Conservation (phyloP, 2,113 vertebrate species). For the Dromaius novaehollandiae region DNA sequence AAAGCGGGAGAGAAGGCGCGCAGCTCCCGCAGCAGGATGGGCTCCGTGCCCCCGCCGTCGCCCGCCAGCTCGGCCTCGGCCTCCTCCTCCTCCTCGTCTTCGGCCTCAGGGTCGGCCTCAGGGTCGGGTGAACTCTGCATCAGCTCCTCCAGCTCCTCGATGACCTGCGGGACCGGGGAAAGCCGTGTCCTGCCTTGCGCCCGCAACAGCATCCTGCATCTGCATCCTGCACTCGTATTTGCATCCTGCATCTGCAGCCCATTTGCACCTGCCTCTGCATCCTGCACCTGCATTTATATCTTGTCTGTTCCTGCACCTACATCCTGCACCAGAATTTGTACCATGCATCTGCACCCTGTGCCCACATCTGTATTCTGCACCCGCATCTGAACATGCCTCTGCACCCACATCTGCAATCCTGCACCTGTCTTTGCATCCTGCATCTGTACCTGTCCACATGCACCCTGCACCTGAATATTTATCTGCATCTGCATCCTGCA, state of each 20-base stretch:
- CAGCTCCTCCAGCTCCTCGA: conserved; percentile 66
- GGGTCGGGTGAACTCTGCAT: conserved; percentile 65
- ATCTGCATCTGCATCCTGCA: too few relatives aligned
- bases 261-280: background rate
- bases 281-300: background rate
- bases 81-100: conserved; percentile 50
- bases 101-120: background rate
- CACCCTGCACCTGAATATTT: background rate
- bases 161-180: background rate
- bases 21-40: conserved; percentile 44
- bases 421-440: background rate
- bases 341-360: too few relatives aligned
- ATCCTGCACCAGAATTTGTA: background rate
- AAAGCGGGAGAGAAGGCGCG: conserved; percentile 23
- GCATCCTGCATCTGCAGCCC: background rate
- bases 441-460: background rate
- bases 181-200: background rate
- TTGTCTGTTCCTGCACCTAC: background rate
- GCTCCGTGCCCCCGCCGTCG: background rate
- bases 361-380: too few relatives aligned
- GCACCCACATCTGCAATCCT: too few relatives aligned
- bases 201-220: too few relatives aligned
- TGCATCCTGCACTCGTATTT: background rate
- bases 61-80: background rate
- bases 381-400: background rate